Conservation (phyloP, 2,113 vertebrate genomes). For the Equus przewalskii region DNA sequence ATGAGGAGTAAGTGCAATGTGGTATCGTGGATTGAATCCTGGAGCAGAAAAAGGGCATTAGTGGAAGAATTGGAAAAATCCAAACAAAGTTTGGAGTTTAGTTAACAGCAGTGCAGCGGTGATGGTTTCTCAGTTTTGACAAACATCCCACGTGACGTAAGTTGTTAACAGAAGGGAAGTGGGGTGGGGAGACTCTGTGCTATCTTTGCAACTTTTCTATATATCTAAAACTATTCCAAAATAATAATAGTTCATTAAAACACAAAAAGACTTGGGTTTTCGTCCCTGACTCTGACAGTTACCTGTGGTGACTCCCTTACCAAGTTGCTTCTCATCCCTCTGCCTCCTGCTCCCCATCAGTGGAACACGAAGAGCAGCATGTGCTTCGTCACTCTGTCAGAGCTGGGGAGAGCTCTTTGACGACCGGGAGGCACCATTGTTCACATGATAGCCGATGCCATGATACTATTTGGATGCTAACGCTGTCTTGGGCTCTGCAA, state of each 20-base stretch:
- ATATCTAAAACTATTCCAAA: background rate
- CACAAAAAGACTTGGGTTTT: background rate
- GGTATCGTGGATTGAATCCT: background rate
- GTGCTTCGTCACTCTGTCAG: background rate
- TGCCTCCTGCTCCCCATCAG: background rate
- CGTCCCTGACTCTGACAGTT: background rate
- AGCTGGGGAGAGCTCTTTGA: background rate
- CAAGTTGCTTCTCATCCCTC: background rate
- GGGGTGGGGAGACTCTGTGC: background rate
- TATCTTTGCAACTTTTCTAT: background rate
- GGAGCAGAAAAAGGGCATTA: background rate
- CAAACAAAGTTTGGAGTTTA: background rate
- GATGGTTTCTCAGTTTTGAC: background rate
- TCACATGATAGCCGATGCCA: accelerated
- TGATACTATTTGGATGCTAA: no score
- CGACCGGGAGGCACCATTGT: accelerated
- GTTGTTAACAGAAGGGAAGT: background rate
- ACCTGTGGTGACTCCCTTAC: accelerated
- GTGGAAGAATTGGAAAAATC: background rate
- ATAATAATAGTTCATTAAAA: background rate
- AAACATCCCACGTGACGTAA: no score
- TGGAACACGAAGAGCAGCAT: accelerated
- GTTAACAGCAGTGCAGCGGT: accelerated
- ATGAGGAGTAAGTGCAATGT: accelerated
- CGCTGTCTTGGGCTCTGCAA: background rate